Evolutionary conservation across 37 sponge, comb jelly and placozoan species (phyloP), one percentile per base, ranked within the genome.

Genomic region (Halisarca cf. caerulea): DNA sequence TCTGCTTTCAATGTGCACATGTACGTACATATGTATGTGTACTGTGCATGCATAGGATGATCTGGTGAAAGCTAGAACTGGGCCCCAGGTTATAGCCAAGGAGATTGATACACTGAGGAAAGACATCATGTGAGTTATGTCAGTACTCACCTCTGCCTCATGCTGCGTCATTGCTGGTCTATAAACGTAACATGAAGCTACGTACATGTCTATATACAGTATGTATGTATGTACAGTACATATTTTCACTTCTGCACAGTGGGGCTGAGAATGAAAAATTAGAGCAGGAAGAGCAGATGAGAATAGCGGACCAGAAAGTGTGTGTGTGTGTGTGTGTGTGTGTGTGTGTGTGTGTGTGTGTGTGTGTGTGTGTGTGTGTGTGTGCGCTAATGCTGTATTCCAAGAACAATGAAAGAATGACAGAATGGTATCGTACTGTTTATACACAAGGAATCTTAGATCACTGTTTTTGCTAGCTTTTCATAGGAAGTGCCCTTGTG

Each of bases 81-180:
- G 6, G 77, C 77, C 77, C 41, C 77, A 74, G 11, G 44, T 39
- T 0, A 2, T 74, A 37, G 44, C 77, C 41, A 74, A 74, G 45
- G 77, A 40, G 42, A 44, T 40, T 41, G 77, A 74, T 36, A 44
- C 77, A 4, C 30, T 74, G 42, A 40, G 24, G 42, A 43, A 44
- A 24, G 77, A 74, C 15, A 74, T 74, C 23, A 41, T 44, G 77
- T 74, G 69, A 68, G 69, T 68, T 47, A 34, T 34, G 25, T 59
- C 25, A n/a, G 9, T 6, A 54, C 57, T 59, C 7, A 9, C 25
- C n/a, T n/a, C n/a, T 78, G 38, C 79, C 39, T 51, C 42, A 27
- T 8, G 24, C 27, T 79, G 2, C 80, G 55, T 3, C 58, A 27
- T 59, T 27, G 23, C 25, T 27, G 2, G 23, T 59, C 60, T 2